Conservation (phyloP, 2,797 vertebrate species). For the Characodon lateralis region DNA sequence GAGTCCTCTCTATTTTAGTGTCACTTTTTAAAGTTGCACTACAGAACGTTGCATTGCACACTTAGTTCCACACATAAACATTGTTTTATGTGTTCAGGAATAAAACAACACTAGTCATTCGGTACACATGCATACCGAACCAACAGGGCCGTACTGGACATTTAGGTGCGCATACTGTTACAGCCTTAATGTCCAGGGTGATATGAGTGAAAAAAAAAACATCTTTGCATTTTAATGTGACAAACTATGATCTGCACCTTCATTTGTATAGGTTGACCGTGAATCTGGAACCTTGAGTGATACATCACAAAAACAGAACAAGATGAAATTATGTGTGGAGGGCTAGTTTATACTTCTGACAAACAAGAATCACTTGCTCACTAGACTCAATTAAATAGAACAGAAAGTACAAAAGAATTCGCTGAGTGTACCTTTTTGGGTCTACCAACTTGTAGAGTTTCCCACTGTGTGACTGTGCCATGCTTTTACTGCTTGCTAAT, state of each 20-base stretch:
- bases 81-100: background rate
- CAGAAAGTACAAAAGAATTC: conserved; percentile 23
- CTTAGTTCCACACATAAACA: background rate
- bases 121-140: background rate
- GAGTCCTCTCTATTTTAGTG: background rate
- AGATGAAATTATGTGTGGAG: conserved; percentile 11
- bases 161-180: background rate
- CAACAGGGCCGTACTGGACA: background rate
- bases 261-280: conserved; percentile 14
- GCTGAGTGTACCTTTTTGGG: conserved; percentile 89
- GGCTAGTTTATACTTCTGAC: conserved; percentile 12
- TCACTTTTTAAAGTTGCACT: background rate
- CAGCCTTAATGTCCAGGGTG: background rate
- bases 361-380: conserved; percentile 27
- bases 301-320: conserved; percentile 19
- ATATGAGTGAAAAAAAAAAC: conserved; percentile 6
- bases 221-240: conserved; percentile 26
- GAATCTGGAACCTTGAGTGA: conserved; percentile 16
- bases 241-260: conserved; percentile 7
- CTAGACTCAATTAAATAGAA: conserved; percentile 22
- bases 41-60: background rate
- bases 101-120: background rate
- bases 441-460: conserved; percentile 97
- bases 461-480: conserved; percentile 92
- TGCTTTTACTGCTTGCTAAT: conserved; percentile 94